phyloP scores from a whole-genome alignment of 1,140 invertebrate species.

The Pissodes strobi region DNA sequence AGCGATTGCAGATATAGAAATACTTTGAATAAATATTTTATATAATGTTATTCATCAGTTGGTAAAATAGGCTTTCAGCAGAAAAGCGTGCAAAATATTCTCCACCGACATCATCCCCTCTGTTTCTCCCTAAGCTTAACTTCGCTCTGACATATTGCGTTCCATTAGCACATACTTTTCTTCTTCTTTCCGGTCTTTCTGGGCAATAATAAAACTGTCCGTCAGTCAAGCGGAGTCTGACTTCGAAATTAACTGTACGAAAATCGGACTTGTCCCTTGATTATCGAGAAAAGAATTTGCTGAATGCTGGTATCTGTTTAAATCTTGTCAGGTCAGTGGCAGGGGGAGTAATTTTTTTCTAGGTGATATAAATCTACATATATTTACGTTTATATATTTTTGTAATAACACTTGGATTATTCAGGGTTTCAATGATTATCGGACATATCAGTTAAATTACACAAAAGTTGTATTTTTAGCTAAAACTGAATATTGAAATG shows the following conservation, averaged over 20 bases:
- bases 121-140: conserved; percentile 6
- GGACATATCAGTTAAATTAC: too few species aligned
- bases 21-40: too few species aligned
- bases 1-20: too few species aligned
- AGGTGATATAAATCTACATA: too few species aligned
- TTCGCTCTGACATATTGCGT: conserved; percentile 25
- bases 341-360: not conserved
- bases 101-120: not conserved
- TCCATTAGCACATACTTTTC: conserved; percentile 31
- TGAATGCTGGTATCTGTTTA: conserved; percentile 29
- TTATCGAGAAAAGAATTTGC: conserved; percentile 32
- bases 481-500: too few species aligned
- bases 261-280: conserved; percentile 32
- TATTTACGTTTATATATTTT: too few species aligned
- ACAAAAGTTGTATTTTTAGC: too few species aligned
- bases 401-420: too few species aligned
- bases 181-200: conserved; percentile 23
- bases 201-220: conserved; percentile 30
- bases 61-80: too few species aligned
- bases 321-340: conserved; percentile 23
- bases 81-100: too few species aligned
- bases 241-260: conserved; percentile 33
- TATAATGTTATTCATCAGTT: too few species aligned
- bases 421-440: too few species aligned
- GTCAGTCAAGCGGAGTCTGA: conserved; percentile 22